phyloP scores from a whole-genome alignment of 2,113 vertebrate species.

The Coptodon bakossiorum region DNA sequence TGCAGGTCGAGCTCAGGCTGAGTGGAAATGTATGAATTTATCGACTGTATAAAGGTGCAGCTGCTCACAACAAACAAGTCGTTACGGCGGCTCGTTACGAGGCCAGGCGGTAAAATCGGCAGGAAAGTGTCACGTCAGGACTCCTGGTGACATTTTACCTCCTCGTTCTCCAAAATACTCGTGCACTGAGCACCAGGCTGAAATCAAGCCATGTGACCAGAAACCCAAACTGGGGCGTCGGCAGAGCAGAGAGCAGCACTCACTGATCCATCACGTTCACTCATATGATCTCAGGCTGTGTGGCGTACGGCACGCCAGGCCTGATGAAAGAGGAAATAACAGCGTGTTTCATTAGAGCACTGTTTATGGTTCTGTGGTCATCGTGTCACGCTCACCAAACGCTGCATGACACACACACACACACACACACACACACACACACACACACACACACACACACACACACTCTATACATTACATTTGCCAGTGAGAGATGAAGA shows the following conservation, averaged over 20 bases:
- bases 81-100: background rate
- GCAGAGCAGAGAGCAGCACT: background rate
- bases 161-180: background rate
- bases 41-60: background rate
- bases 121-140: background rate
- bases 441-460: background rate
- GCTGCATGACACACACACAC: background rate
- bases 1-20: background rate
- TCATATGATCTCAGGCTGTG: background rate
- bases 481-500: background rate
- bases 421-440: background rate
- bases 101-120: background rate
- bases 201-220: rapidly evolving
- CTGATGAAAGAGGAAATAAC: background rate
- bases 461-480: background rate
- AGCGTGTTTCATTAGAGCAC: rapidly evolving
- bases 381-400: rapidly evolving
- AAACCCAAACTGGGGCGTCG: background rate
- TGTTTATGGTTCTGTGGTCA: rapidly evolving
- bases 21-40: background rate
- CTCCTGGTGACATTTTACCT: background rate
- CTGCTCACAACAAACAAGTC: background rate
- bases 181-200: background rate
- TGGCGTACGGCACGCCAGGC: background rate
- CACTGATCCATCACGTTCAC: background rate